A percentile compares a stretch with the other conserved stretches of the same genome.
Conservation (phyloP, 2,113 vertebrate genomes). For the Saccopteryx bilineata region DNA sequence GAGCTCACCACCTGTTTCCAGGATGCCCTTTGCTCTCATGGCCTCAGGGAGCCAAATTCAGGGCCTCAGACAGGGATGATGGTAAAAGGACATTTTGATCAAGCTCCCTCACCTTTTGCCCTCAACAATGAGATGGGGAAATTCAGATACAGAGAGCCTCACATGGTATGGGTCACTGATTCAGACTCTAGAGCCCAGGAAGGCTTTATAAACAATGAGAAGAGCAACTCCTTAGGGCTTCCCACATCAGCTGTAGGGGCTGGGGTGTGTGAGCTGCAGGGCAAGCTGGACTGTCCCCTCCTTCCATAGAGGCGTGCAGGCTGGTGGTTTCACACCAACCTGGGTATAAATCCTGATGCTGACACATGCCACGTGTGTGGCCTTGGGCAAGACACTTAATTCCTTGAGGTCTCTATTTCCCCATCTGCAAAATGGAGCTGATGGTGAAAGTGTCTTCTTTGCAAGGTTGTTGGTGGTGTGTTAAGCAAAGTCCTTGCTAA, state of each 20-base stretch:
- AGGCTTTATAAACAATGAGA: background rate
- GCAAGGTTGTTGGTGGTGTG: background rate
- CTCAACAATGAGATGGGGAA: background rate
- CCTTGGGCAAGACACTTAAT: background rate
- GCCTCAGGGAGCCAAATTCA: background rate
- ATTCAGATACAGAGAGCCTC: background rate
- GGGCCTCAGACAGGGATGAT: background rate
- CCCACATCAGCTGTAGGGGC: background rate
- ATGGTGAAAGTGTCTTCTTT: background rate
- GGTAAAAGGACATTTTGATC: background rate
- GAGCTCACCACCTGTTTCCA: conserved; percentile 59
- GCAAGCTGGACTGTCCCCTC: rapidly evolving
- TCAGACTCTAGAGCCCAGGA: background rate
- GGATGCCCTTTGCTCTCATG: background rate
- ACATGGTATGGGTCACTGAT: background rate
- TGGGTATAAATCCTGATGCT: background rate
- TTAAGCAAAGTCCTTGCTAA: background rate
- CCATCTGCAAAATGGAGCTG: background rate
- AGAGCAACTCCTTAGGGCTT: background rate
- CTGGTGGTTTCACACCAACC: background rate
- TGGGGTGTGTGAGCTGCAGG: rapidly evolving
- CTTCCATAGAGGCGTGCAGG: background rate
- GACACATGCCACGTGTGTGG: background rate
- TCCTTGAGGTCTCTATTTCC: background rate
- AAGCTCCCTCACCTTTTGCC: background rate